Evolutionary conservation across 2,113 vertebrate species (phyloP).

Genomic region (Ciconia stormi): DNA sequence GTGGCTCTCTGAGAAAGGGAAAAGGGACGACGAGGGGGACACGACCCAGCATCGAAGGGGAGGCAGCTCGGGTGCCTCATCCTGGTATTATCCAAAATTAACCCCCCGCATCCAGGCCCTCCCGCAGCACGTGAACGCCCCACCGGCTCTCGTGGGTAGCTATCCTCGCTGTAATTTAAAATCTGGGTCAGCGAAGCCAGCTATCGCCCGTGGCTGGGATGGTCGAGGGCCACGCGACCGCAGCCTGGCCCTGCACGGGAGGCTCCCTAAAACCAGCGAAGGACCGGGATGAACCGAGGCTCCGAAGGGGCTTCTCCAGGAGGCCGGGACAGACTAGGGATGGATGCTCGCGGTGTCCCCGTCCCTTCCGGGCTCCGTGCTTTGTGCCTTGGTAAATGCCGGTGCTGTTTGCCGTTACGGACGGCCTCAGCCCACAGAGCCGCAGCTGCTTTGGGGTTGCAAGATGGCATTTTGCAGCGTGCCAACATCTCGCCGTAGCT

Average conservation of each 20-base stretch:
- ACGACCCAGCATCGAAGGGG: accelerated
- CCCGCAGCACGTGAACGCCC: background rate
- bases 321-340: background rate
- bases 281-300: background rate
- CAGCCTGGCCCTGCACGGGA: background rate
- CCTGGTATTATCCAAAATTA: accelerated
- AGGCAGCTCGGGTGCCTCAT: background rate
- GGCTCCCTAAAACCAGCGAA: background rate
- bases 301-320: background rate
- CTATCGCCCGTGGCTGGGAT: accelerated
- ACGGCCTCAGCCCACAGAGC: background rate
- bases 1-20: background rate
- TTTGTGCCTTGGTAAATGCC: background rate
- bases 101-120: background rate
- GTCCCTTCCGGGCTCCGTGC: background rate
- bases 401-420: background rate
- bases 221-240: accelerated
- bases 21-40: background rate
- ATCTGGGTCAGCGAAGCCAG: background rate
- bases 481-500: background rate
- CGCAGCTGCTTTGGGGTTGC: background rate
- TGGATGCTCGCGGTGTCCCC: background rate
- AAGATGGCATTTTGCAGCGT: background rate
- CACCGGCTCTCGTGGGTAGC: accelerated
- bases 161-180: background rate